Evolutionary conservation across 2,797 vertebrate genomes (phyloP), one percentile per base, ranked within the genome.

Genomic region (Microtus agrestis): DNA sequence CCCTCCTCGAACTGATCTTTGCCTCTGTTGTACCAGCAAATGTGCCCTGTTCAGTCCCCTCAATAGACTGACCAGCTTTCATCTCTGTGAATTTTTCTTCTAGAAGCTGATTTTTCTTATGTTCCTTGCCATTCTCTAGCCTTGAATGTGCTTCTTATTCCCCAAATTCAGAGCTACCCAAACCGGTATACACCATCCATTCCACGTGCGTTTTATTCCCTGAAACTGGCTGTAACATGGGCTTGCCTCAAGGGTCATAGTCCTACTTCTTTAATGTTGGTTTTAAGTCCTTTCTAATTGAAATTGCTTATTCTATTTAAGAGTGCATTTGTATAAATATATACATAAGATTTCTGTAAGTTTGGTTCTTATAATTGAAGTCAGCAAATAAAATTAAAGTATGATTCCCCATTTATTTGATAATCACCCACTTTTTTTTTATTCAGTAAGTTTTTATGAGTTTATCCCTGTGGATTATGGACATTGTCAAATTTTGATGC

Each of bases 21-120:
- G 80, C 54, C 19, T 67, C 54, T 78, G 29, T 78, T 91, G 82
- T 31, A 46, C 93, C 91, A 97, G 88, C 69, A 95, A 89, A 93
- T 13, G 71, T 46, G 6, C 15, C 37, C 88, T 87, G 77, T 89
- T 89, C 12, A 31, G 1, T 95, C 67, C 63, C 48, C 90, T 91
- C 61, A 85, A 82, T 21, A 90, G n/a, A 91, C 5, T 69, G 59
- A 19, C 46, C 87, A 79, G 43, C 40, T 94, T 91, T 92, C 25
- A 56, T 91, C 48, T 27, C 37, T 2, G 17, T 27, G 81, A 1
- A 21, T 79, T 86, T 89, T 78, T 91, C 74, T 19, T 6, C 3
- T 43, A 63, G 65, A 94, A 87, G 93, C 56, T 61, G 43, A 6
- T n/a, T 88, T 93, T 11, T 91, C 77, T 85, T 29, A 54, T 67